Percentiles rank a stretch among this genome's conserved stretches.
These are phyloP conservation scores for Drosophila falleni DNA, from an alignment of 2,888 invertebrate species.

Conservation along the genomic window DNA sequence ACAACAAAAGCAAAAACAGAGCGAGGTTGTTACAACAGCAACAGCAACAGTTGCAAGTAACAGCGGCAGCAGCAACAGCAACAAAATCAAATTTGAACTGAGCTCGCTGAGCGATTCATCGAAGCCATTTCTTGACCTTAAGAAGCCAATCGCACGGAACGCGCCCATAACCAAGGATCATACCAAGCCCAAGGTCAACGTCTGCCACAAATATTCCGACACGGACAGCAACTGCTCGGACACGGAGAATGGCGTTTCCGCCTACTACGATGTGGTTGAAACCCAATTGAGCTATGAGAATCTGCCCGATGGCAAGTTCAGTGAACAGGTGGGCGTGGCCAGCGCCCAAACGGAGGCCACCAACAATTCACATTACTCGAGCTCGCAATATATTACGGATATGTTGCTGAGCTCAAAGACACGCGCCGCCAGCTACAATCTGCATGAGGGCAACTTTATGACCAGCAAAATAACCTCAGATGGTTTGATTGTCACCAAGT, in stretches of 20 bases:
- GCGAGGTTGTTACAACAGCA: constrained; percentile 72
- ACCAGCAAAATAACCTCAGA: constrained; percentile 86
- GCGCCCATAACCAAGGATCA: constrained; percentile 89
- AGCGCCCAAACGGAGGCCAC: constrained; percentile 52
- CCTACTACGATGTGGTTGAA: constrained; percentile 85
- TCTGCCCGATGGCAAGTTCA: constrained; percentile 83
- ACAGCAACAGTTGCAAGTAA: constrained; percentile 29
- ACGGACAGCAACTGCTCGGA: constrained; percentile 88
- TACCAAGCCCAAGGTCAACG: constrained; percentile 89
- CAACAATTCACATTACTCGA: constrained; percentile 75
- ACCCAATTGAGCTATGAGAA: constrained; percentile 84
- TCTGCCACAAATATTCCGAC: constrained; percentile 87
- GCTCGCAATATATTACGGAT: constrained; percentile 85
- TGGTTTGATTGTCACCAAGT: constrained; percentile 85
- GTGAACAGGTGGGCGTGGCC: constrained; percentile 71
- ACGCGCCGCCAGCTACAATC: constrained; percentile 84
- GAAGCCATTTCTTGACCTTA: constrained; percentile 85
- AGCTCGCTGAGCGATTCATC: constrained; percentile 78
- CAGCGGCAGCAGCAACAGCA: constrained; percentile 29
- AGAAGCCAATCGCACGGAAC: constrained; percentile 87
- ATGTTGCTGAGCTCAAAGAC: constrained; percentile 85
- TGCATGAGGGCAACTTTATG: constrained; percentile 85
- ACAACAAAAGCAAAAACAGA: constrained; percentile 87
- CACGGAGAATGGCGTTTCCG: constrained; percentile 86
- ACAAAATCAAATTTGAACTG: constrained; percentile 85